A percentile compares a stretch with the other conserved stretches of the same genome.
phyloP scores from a whole-genome alignment of 1,140 invertebrate genomes.

The Lepidostoma basale region DNA sequence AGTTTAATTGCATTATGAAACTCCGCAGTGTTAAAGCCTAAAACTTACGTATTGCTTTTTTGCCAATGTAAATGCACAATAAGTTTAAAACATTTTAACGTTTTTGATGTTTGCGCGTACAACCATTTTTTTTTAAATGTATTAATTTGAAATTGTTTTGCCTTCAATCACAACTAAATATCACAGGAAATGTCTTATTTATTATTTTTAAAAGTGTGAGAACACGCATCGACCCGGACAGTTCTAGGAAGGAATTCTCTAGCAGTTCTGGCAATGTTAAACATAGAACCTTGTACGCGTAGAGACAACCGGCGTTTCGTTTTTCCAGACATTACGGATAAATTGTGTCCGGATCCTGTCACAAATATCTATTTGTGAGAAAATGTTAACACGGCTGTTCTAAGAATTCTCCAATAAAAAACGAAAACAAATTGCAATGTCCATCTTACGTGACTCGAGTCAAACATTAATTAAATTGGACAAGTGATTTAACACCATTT shows the following conservation, averaged over 20 bases:
- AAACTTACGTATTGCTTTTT: too few relatives aligned
- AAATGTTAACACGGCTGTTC: neutral
- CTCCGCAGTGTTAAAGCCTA: too few relatives aligned
- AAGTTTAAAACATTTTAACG: too few relatives aligned
- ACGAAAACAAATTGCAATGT: neutral
- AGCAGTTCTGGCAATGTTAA: neutral
- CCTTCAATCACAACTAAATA: neutral
- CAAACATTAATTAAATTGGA: too few relatives aligned
- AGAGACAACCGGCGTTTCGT: conserved; percentile 24
- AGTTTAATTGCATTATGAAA: too few relatives aligned
- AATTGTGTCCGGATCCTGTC: neutral
- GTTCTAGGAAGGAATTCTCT: conserved; percentile 11
- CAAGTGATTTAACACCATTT: too few relatives aligned
- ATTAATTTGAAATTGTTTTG: neutral
- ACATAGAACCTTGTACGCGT: neutral
- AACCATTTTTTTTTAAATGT: neutral
- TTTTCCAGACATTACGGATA: conserved; percentile 3
- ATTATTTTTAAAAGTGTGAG: neutral
- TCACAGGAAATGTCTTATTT: neutral
- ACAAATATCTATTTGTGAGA: conserved; percentile 19
- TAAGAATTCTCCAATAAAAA: neutral
- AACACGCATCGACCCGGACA: neutral
- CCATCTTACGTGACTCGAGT: too few relatives aligned
- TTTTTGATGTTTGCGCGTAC: neutral
- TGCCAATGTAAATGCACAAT: too few relatives aligned